phyloP scores from a whole-genome alignment of 2,113 vertebrate genomes.

The Tinamus guttatus region DNA sequence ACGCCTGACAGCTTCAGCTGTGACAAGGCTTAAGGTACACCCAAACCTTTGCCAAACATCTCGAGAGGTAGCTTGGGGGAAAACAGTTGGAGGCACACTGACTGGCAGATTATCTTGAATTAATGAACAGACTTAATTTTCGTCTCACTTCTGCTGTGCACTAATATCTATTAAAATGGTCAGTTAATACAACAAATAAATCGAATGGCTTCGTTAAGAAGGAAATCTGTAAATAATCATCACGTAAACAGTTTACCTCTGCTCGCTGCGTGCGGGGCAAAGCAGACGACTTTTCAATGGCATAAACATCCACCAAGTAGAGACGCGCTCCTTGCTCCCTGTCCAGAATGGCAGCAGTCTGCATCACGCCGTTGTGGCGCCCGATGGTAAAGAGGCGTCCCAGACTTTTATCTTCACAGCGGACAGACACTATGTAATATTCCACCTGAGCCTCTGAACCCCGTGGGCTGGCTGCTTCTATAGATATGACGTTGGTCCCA shows the following conservation, averaged over 20 bases:
- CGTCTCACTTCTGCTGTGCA: neutral
- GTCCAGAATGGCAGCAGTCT: conserved; percentile 94
- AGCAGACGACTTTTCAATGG: conserved; percentile 88
- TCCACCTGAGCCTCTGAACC: conserved; percentile 88
- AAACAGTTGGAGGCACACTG: neutral
- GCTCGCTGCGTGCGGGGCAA: conserved; percentile 92
- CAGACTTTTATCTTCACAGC: conserved; percentile 85
- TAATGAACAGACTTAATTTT: neutral
- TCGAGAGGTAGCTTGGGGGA: neutral
- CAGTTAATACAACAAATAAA: conserved; percentile 42
- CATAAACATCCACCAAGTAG: conserved; percentile 95
- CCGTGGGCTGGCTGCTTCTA: conserved; percentile 89
- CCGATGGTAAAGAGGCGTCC: conserved; percentile 96
- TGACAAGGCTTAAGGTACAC: neutral
- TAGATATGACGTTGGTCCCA: conserved; percentile 92
- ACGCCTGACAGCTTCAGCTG: neutral
- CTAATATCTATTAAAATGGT: conserved; percentile 23
- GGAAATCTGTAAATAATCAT: conserved; percentile 21
- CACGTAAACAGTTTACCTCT: conserved; percentile 84
- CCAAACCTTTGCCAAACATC: neutral
- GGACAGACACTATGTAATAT: conserved; percentile 94
- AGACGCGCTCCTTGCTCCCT: conserved; percentile 91
- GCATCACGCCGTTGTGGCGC: conserved; percentile 88
- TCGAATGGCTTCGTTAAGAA: conserved; percentile 29
- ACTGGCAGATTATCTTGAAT: neutral